A percentile compares a stretch with the other conserved stretches of the same genome.
phyloP scores from a whole-genome alignment of 2,888 invertebrate species.

The Odontocerum albicorne region DNA sequence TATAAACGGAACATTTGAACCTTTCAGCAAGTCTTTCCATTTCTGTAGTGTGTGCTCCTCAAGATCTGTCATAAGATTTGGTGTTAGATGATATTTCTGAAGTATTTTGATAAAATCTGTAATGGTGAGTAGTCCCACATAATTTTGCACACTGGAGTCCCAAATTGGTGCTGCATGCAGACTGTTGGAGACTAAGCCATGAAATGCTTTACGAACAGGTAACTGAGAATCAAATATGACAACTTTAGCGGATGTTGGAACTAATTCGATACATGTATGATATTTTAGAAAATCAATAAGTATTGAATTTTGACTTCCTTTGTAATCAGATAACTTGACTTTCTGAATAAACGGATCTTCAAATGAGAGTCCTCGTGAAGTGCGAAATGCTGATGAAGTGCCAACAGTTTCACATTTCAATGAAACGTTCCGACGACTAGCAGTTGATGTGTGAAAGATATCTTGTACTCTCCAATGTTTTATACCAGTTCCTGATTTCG shows the following conservation, averaged over 20 bases:
- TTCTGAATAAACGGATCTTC: slow-evolving; percentile 19
- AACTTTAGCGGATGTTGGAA: slow-evolving; percentile 25
- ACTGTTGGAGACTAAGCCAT: slow-evolving; percentile 14
- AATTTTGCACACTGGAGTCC: slow-evolving; percentile 15
- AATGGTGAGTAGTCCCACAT: slow-evolving; percentile 19
- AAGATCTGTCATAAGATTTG: slow-evolving; percentile 15
- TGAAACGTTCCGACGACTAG: background rate
- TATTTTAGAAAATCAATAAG: slow-evolving; percentile 20
- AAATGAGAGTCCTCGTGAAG: slow-evolving; percentile 17
- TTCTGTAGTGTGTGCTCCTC: slow-evolving; percentile 23
- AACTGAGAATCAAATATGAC: slow-evolving; percentile 23
- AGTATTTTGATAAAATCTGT: slow-evolving; percentile 27
- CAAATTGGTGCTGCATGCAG: slow-evolving; percentile 24
- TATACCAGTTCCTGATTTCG: slow-evolving; percentile 1
- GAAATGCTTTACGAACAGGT: slow-evolving; percentile 19
- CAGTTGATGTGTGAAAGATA: slow-evolving; percentile 8
- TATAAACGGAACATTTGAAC: slow-evolving; percentile 11
- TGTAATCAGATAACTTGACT: background rate
- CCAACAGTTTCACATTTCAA: slow-evolving; percentile 10
- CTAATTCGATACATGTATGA: slow-evolving; percentile 19
- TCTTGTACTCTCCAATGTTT: slow-evolving; percentile 11
- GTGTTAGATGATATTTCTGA: slow-evolving; percentile 14
- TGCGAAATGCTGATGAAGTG: slow-evolving; percentile 12
- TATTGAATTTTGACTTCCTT: slow-evolving; percentile 2
- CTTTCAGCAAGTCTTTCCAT: slow-evolving; percentile 23